Evolutionary conservation across 2,113 vertebrate species (phyloP).

Genomic region (Hippoglossus stenolepis): DNA sequence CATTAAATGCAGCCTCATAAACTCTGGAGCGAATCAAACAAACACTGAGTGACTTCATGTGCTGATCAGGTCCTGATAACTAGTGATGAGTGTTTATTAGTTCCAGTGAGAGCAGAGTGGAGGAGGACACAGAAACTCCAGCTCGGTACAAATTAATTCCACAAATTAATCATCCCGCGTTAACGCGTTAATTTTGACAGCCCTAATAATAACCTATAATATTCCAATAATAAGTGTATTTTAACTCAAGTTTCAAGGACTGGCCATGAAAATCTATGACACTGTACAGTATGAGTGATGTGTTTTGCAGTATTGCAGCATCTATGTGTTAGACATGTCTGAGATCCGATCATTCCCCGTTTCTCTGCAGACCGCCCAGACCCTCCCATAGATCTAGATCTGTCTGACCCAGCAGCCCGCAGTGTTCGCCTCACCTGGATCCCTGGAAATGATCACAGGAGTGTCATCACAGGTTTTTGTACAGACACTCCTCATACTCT

Average conservation of each 20-base stretch:
- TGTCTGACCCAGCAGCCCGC: constrained; percentile 89
- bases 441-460: constrained; percentile 92
- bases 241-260: background rate
- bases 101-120: too few relatives aligned
- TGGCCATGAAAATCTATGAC: background rate
- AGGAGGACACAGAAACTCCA: too few relatives aligned
- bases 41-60: too few relatives aligned
- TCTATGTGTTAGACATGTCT: constrained; percentile 1
- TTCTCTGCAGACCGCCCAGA: constrained; percentile 87
- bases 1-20: too few relatives aligned
- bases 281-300: background rate
- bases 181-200: too few relatives aligned
- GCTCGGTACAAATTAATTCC: too few relatives aligned
- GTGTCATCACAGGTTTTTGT: constrained; percentile 89
- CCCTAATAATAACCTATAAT: too few relatives aligned
- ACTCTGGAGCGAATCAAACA: too few relatives aligned
- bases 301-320: constrained; percentile 8
- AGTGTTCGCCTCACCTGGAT: constrained; percentile 94
- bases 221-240: background rate
- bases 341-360: background rate
- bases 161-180: too few relatives aligned
- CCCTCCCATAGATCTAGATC: constrained; percentile 90
- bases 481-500: background rate
- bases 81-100: too few relatives aligned
- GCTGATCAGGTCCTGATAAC: too few relatives aligned